These are phyloP conservation scores for Rhea americana DNA, from an alignment of 2,113 vertebrate genomes.

Conservation along the genomic window DNA sequence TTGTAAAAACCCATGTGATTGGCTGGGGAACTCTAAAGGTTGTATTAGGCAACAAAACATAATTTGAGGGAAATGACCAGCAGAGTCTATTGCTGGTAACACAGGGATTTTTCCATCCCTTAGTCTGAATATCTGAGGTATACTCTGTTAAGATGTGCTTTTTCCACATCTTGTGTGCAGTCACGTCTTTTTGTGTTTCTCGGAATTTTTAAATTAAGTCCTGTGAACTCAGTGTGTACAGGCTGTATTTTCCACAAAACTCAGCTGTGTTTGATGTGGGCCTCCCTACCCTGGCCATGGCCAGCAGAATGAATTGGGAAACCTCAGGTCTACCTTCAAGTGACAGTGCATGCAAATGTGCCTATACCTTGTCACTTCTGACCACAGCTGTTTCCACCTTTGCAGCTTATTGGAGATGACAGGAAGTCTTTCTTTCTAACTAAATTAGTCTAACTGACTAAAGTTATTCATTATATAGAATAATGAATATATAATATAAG, in stretches of 20 bases:
- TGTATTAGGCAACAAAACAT: neutral
- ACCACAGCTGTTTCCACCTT: neutral
- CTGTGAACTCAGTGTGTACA: neutral
- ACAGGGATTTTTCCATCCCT: neutral
- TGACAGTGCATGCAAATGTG: neutral
- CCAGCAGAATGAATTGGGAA: neutral
- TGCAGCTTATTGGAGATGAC: neutral
- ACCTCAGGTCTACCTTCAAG: neutral
- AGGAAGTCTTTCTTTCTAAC: neutral
- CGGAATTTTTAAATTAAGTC: neutral
- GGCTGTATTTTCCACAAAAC: neutral
- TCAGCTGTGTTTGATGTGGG: neutral
- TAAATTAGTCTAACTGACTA: neutral
- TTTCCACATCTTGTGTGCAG: neutral
- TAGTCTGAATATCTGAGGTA: neutral
- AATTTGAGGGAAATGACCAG: neutral
- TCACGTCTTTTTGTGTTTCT: neutral
- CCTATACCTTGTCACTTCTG: neutral
- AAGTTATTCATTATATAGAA: neutral
- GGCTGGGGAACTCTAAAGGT: neutral
- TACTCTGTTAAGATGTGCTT: neutral
- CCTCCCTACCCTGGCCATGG: neutral
- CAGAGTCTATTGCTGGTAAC: neutral
- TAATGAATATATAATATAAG: neutral
- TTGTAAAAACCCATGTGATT: neutral